Percentiles rank a stretch among this genome's conserved stretches.
Evolutionary conservation across 2,113 vertebrate genomes (phyloP).

Genomic region (Saguinus midas): DNA sequence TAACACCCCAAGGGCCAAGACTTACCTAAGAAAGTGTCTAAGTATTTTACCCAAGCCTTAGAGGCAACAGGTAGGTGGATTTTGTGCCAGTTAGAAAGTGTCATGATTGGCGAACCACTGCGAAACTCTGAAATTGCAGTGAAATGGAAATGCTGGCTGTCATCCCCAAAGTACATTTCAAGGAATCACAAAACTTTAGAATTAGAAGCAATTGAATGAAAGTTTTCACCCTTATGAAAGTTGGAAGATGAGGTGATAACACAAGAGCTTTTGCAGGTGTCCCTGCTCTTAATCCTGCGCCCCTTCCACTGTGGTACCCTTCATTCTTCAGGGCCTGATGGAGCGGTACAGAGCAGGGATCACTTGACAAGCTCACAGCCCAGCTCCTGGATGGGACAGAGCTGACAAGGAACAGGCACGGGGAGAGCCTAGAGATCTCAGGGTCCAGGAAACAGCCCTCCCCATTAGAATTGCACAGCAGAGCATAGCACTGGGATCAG

Average conservation of each 20-base stretch:
- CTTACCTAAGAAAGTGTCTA: slow-evolving; percentile 16
- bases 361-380: not conserved
- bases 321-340: not conserved
- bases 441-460: too few relatives aligned
- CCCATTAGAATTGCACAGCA: not conserved
- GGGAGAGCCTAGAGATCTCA: not conserved
- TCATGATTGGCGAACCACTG: slow-evolving; percentile 18
- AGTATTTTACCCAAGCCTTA: not conserved
- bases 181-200: slow-evolving; percentile 44
- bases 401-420: not conserved
- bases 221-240: not conserved
- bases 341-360: not conserved
- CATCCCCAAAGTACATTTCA: slow-evolving; percentile 51
- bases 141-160: slow-evolving; percentile 62
- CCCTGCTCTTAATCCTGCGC: not conserved
- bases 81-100: slow-evolving; percentile 36
- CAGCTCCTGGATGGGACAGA: not conserved
- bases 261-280: not conserved
- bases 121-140: slow-evolving; percentile 38
- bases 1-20: not conserved
- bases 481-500: not conserved
- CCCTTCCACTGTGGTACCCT: not conserved
- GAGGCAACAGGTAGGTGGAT: slow-evolving; percentile 43
- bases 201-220: slow-evolving; percentile 9
- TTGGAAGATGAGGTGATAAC: not conserved